Percentiles rank a stretch among this genome's conserved stretches.
Conservation (phyloP, 2,888 invertebrate species). For the Drosophila dives region DNA sequence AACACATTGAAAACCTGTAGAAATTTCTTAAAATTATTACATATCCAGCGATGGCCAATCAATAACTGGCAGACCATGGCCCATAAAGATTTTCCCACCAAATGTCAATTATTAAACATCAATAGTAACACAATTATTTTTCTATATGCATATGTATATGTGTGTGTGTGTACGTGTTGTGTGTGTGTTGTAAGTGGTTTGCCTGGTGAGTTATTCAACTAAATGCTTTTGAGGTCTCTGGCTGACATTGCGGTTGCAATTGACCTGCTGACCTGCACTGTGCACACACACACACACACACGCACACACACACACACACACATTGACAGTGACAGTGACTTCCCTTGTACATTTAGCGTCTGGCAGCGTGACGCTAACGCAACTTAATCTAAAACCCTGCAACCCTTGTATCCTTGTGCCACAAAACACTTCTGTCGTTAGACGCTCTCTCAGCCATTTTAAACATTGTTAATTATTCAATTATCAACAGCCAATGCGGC, state of each 20-base stretch:
- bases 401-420: background rate
- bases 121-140: constrained; percentile 63
- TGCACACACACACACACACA: constrained; percentile 12
- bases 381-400: background rate
- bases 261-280: constrained; percentile 73
- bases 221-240: constrained; percentile 53
- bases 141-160: constrained; percentile 7
- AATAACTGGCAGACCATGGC: constrained; percentile 75
- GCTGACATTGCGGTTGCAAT: constrained; percentile 78
- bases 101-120: constrained; percentile 65
- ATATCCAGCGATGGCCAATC: constrained; percentile 62
- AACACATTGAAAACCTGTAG: constrained; percentile 52
- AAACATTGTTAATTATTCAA: constrained; percentile 81
- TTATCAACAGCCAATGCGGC: constrained; percentile 71
- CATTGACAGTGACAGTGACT: constrained; percentile 4
- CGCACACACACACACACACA: background rate
- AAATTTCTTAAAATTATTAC: constrained; percentile 36
- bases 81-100: constrained; percentile 79
- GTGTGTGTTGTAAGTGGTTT: constrained; percentile 18
- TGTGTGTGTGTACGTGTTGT: constrained; percentile 7
- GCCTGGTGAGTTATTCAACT: constrained; percentile 40
- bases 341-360: constrained; percentile 13
- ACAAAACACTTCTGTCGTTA: constrained; percentile 21
- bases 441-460: constrained; percentile 61
- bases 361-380: constrained; percentile 7